Evolutionary conservation across 2,888 invertebrate species (phyloP), one percentile per base, ranked within the genome.

Genomic region (Tenthredo scrophulariae): DNA sequence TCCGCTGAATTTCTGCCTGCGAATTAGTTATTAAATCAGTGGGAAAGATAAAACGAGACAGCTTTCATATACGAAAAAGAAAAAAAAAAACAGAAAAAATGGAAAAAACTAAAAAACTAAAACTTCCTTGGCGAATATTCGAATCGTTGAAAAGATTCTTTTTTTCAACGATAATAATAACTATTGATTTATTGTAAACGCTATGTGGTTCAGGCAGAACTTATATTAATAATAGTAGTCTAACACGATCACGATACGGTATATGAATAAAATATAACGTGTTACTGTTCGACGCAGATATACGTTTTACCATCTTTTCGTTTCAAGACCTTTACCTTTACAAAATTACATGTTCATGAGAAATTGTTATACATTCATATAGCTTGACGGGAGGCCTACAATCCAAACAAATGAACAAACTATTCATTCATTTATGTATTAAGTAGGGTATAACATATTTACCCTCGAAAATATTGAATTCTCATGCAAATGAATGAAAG

Each of bases 401-500:
- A 29, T 13, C 62, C 70, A n/a, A 37, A 70, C n/a, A 37, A 70
- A 70, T 70, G 70, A 70, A 33, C 15, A 70, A 70, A 37, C 33
- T 29, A 70, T 70, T 37, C 70, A 70, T 70, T 37, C 70, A 70
- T 70, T 6, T n/a, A 37, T 29, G 70, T 29, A 54, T 62, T n/a
- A n/a, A 62, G 26, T 70, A 70, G 29, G 37, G n/a, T 70, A 15
- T 3, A 15, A 33, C n/a, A 70, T 70, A 70, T 37, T 33, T 70
- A 9, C n/a, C 29, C 37, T 70, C 70, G 37, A n/a, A 37, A 70
- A 37, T 37, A 37, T 70, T 37, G 33, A 33, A 33, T 70, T 37
- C 37, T 18, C 37, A 70, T 70, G 70, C 70, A 70, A 70, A 70
- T 70, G 18, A 70, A 70, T 37, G 33, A 18, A 37, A 70, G 70